Evolutionary conservation across 2,113 vertebrate species (phyloP).

Genomic region (Triplophysa dalaica): DNA sequence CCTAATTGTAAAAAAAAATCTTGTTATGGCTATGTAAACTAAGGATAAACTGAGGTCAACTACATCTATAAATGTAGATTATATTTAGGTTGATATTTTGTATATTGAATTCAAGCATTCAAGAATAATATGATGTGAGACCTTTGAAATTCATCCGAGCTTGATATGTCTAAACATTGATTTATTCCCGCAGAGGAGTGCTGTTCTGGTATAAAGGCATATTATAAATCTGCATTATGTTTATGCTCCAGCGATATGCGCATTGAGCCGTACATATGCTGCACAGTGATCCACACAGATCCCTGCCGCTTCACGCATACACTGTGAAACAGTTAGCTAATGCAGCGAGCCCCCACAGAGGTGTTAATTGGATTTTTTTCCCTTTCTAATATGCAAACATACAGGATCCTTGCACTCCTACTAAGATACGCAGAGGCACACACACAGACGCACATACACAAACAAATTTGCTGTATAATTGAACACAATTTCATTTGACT

Average conservation of each 20-base stretch:
- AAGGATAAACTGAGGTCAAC: no score
- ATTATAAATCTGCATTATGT: slow-evolving; percentile 13
- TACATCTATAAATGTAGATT: no score
- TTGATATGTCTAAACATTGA: slow-evolving; percentile 2
- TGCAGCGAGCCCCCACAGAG: slow-evolving; percentile 25
- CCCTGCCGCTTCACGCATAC: background rate
- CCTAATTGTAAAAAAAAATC: no score
- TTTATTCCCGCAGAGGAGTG: background rate
- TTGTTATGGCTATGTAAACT: no score
- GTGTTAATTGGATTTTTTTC: slow-evolving; percentile 35
- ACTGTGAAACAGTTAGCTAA: slow-evolving; percentile 32
- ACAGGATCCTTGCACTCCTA: background rate
- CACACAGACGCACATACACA: background rate
- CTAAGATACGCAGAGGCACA: background rate
- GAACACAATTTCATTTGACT: slow-evolving; percentile 45
- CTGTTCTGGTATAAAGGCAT: background rate
- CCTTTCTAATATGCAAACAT: background rate
- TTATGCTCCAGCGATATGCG: background rate
- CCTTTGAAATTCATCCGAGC: background rate
- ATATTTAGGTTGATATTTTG: no score
- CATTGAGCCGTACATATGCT: slow-evolving; percentile 20
- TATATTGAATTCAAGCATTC: no score
- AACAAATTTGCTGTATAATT: slow-evolving; percentile 44
- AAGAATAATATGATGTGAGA: no score
- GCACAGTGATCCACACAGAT: background rate